phyloP scores from a whole-genome alignment of 2,888 invertebrate species.

The Phortica okadai region DNA sequence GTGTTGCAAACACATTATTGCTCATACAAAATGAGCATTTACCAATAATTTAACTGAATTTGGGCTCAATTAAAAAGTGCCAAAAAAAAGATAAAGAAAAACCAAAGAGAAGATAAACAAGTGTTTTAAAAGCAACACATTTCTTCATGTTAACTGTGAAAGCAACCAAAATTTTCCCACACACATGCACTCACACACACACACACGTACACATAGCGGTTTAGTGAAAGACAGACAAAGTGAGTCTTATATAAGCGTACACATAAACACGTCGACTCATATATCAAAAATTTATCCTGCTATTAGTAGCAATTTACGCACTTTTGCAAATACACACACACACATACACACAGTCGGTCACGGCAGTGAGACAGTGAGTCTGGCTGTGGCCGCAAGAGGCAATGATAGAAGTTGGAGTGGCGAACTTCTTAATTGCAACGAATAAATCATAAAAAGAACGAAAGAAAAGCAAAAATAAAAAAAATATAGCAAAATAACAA shows the following conservation, averaged over 20 bases:
- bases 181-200: neutral
- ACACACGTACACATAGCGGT: neutral
- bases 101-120: neutral
- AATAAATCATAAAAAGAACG: conserved; percentile 58
- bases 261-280: conserved; percentile 20
- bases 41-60: neutral
- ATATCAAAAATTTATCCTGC: conserved; percentile 29
- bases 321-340: conserved; percentile 19
- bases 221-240: no score
- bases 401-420: conserved; percentile 35
- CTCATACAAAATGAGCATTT: neutral
- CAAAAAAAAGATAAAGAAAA: neutral
- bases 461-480: neutral
- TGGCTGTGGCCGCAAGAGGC: neutral
- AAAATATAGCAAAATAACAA: neutral
- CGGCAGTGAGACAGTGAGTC: neutral
- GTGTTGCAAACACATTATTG: neutral
- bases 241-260: neutral
- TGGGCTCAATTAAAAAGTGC: neutral
- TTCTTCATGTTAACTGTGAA: neutral
- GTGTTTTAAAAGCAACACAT: neutral
- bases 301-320: conserved; percentile 29
- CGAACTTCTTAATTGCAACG: conserved; percentile 30
- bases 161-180: neutral
- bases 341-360: neutral